phyloP scores from a whole-genome alignment of 2,797 vertebrate species.

The Pseudochirops corinnae region DNA sequence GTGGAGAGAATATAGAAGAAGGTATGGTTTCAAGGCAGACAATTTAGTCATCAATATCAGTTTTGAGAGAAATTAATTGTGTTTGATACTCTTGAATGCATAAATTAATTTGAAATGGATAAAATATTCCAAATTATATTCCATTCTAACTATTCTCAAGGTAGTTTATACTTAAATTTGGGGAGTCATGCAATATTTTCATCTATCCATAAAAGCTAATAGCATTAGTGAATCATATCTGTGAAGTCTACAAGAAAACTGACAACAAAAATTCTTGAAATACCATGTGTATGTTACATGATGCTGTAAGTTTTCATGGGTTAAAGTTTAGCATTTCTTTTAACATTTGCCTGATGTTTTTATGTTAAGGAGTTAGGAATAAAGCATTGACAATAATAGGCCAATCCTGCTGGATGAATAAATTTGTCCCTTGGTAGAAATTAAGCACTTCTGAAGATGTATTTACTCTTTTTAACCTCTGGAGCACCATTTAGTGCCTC shows the following conservation, averaged over 20 bases:
- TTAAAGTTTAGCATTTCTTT: not conserved
- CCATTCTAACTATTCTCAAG: not conserved
- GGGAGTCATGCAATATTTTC: not conserved
- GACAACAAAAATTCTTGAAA: not conserved
- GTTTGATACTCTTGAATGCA: conserved; percentile 27
- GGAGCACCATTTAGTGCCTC: not conserved
- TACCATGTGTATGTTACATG: not conserved
- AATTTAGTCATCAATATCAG: not conserved
- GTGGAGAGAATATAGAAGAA: not conserved
- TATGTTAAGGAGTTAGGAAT: not conserved
- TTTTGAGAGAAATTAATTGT: not conserved
- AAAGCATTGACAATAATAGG: not conserved
- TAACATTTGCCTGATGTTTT: not conserved
- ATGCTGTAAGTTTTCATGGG: not conserved
- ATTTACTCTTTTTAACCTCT: not conserved
- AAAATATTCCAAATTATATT: not conserved
- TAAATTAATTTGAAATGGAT: not conserved
- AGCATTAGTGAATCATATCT: not conserved
- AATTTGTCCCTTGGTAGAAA: not conserved
- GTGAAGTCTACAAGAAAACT: not conserved
- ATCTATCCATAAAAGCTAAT: conserved; percentile 23
- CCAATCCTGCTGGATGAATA: not conserved
- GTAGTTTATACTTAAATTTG: not conserved
- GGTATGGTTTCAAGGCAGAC: not conserved
- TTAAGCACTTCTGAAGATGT: not conserved